Conservation (phyloP, 2,888 invertebrate species). For the Perizoma affinitatum region DNA sequence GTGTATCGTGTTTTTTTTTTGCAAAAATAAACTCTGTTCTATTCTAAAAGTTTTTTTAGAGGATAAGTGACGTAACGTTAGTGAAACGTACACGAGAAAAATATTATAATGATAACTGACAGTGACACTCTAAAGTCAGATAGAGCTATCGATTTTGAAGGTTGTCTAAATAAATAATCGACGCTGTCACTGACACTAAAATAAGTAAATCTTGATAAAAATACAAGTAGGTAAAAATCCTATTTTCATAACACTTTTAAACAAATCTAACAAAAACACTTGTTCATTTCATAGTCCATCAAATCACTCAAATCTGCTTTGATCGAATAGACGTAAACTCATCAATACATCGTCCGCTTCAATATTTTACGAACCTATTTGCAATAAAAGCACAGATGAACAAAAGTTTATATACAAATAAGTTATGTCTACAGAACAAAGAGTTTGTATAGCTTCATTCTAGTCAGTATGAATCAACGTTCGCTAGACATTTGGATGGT, state of each 20-base stretch:
- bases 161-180: slow-evolving; percentile 13
- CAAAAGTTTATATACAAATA: neutral
- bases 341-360: slow-evolving; percentile 26
- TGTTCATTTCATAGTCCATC: slow-evolving; percentile 18
- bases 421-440: neutral
- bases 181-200: slow-evolving; percentile 1
- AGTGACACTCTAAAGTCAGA: slow-evolving; percentile 7
- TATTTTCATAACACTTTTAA: too few species aligned
- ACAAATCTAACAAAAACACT: neutral
- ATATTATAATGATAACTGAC: neutral
- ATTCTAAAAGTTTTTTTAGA: slow-evolving; percentile 11
- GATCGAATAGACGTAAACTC: slow-evolving; percentile 25
- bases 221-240: slow-evolving; percentile 1
- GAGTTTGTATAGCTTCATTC: slow-evolving; percentile 26
- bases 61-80: slow-evolving; percentile 8
- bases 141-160: neutral
- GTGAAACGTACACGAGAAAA: neutral
- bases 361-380: slow-evolving; percentile 9
- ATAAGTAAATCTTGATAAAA: neutral
- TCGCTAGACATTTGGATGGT: slow-evolving; percentile 56
- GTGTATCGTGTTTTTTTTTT: too few species aligned
- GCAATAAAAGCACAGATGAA: slow-evolving; percentile 11
- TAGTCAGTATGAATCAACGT: slow-evolving; percentile 61
- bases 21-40: too few species aligned
- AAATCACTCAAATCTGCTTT: slow-evolving; percentile 27